Percentiles rank a stretch among this genome's conserved stretches.
Conservation (phyloP, 2,888 invertebrate species). For the Omphaloscelis lunosa region DNA sequence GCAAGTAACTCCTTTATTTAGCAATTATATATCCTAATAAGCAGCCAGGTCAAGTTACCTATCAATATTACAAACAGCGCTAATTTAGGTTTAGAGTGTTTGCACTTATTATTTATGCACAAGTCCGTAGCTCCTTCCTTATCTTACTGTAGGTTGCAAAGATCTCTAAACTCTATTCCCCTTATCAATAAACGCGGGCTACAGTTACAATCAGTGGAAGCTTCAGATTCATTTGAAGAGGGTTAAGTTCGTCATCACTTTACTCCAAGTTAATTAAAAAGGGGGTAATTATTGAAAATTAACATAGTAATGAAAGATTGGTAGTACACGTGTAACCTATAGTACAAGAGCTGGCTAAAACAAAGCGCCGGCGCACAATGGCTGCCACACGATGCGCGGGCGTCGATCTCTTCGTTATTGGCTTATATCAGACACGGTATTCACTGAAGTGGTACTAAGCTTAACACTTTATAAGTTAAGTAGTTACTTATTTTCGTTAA, state of each 20-base stretch:
- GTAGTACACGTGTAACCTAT: conserved; percentile 15
- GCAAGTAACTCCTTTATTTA: background rate
- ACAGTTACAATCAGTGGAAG: background rate
- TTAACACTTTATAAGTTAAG: conserved; percentile 20
- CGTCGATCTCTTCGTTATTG: conserved; percentile 35
- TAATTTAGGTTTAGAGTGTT: background rate
- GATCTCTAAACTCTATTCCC: background rate
- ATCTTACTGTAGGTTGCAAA: conserved; percentile 2
- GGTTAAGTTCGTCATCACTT: background rate
- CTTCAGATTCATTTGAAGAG: background rate
- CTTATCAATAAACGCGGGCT: background rate
- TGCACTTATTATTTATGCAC: background rate
- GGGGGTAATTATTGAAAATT: background rate
- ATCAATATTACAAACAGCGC: too few relatives aligned
- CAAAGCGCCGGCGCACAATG: conserved; percentile 64
- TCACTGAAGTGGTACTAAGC: conserved; percentile 7
- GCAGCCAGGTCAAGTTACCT: background rate
- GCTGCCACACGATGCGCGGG: conserved; percentile 29
- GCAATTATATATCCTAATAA: background rate
- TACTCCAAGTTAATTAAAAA: background rate
- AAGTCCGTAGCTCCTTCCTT: background rate
- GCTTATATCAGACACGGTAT: background rate
- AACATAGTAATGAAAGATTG: background rate
- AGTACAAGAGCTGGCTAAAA: conserved; percentile 49
- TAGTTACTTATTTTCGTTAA: conserved; percentile 11